Evolutionary conservation across 1,140 invertebrate genomes (phyloP).

Genomic region (Papilio dardanus): DNA sequence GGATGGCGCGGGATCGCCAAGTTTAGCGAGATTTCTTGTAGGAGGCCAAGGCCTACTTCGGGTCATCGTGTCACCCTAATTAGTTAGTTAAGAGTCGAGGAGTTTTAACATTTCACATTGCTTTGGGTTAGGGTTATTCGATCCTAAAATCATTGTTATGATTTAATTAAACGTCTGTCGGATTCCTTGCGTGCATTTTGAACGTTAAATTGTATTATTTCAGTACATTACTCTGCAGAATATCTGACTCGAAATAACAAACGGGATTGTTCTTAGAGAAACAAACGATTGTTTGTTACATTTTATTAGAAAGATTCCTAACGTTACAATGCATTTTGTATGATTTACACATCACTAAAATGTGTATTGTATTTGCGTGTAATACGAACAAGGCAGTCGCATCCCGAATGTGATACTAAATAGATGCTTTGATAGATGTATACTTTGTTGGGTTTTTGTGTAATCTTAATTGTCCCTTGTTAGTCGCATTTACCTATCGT

Average conservation of each 20-base stretch:
- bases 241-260: not conserved
- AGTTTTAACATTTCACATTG: too few relatives aligned
- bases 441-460: not conserved
- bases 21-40: too few relatives aligned
- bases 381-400: not conserved
- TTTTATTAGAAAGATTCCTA: not conserved
- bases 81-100: too few relatives aligned
- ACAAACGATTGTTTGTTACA: constrained; percentile 16
- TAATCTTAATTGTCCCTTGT: too few relatives aligned
- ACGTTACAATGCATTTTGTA: constrained; percentile 5
- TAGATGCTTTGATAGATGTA: not conserved
- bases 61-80: too few relatives aligned
- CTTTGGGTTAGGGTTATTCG: too few relatives aligned
- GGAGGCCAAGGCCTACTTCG: too few relatives aligned
- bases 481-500: too few relatives aligned
- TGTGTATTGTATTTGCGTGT: constrained; percentile 11
- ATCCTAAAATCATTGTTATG: too few relatives aligned
- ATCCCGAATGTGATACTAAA: not conserved
- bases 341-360: constrained; percentile 12
- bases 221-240: not conserved
- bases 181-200: too few relatives aligned
- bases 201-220: not conserved
- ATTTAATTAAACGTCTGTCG: too few relatives aligned
- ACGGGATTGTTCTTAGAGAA: not conserved
- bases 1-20: too few relatives aligned